Evolutionary conservation across 2,888 invertebrate genomes (phyloP), one percentile per base, ranked within the genome.

Genomic region (Dascillus cervinus): DNA sequence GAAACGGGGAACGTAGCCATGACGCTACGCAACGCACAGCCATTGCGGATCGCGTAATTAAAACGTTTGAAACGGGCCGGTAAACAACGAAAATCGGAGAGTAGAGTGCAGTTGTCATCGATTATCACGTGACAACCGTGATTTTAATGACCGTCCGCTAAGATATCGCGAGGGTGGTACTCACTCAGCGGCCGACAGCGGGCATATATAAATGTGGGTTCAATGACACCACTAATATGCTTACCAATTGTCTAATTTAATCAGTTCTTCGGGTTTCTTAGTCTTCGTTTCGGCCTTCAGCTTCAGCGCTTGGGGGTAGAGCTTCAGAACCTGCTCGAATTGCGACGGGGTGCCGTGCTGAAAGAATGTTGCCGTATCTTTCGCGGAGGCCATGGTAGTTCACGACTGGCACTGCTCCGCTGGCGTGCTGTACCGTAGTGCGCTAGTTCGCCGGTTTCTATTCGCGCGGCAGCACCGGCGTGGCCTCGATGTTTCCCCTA

Each of bases 231-330:
- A 48, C 45, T 39, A 34, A 48, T 43, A 58, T 62, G 81, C 86
- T 87, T 73, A 89, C 92, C 92, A 92, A 67, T 88, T 84, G 73
- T 92, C 92, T 72, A 92, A 74, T 71, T 91, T 90, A 68, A 92
- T 82, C 62, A 91, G 77, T 70, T 92, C 92, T 66, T 91, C 91
- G 34, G 91, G 87, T 71, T 86, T 92, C 75, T 91, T 40, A 64
- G 79, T 82, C 67, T 85, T 88, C 66, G 77, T 79, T 66, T 90
- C 86, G 44, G 92, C 90, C 72, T 91, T 92, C 54, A 91, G 69
- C 70, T 82, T 81, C 52, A 92, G 73, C 53, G 89, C 91, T 73
- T 90, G 82, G 56, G 90, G 89, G 71, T 92, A 92, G 60, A 91
- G 73, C 72, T 85, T 83, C 62, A 87, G 77, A 64, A 91, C 88